phyloP scores from a whole-genome alignment of 2,113 vertebrate species.

The Panthera leo region DNA sequence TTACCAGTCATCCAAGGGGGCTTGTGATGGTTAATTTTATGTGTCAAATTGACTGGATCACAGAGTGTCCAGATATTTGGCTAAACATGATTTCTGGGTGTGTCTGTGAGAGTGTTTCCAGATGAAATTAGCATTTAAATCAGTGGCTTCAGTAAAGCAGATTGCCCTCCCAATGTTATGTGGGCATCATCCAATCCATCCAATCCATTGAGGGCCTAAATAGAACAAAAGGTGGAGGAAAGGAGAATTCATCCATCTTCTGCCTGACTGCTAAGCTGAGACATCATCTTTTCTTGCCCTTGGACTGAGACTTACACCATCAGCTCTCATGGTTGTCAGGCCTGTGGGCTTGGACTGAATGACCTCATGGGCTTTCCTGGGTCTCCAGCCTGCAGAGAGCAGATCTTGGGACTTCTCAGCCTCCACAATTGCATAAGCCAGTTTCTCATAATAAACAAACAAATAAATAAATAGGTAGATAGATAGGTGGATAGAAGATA shows the following conservation, averaged over 20 bases:
- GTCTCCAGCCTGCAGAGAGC: background rate
- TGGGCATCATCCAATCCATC: background rate
- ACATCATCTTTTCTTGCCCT: background rate
- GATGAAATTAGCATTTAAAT: background rate
- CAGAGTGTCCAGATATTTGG: background rate
- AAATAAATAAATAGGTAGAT: background rate
- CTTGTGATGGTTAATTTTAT: background rate
- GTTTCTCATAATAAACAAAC: background rate
- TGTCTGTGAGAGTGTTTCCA: background rate
- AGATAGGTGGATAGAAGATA: background rate
- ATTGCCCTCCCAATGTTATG: background rate
- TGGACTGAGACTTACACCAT: background rate
- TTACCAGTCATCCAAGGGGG: background rate
- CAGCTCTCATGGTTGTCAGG: background rate
- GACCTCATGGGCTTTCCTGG: background rate
- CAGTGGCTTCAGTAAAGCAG: background rate
- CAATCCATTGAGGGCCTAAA: background rate
- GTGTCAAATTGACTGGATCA: background rate
- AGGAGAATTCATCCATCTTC: background rate
- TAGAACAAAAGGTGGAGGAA: background rate
- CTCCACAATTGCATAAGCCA: background rate
- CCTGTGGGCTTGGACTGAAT: background rate
- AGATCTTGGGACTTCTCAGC: background rate
- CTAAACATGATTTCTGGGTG: constrained; percentile 1
- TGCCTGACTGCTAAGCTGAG: background rate